A percentile compares a stretch with the other conserved stretches of the same genome.
Evolutionary conservation across 2,797 vertebrate genomes (phyloP).

Genomic region (Takifugu ocellatus): DNA sequence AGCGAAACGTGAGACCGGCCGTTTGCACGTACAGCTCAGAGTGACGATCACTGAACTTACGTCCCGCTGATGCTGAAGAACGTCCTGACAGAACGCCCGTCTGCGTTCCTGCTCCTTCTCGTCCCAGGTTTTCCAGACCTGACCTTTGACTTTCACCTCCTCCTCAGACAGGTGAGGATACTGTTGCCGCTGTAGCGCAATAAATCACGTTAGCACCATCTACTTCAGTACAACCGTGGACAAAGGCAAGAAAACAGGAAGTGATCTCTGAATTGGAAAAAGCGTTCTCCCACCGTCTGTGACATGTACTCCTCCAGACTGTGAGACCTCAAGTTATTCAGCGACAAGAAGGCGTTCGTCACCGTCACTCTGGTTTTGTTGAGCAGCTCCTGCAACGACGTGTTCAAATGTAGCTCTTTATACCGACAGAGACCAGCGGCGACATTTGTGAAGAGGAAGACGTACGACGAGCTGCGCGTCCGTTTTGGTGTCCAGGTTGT

Average conservation of each 20-base stretch:
- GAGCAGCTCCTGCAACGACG: slow-evolving; percentile 52
- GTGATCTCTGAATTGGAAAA: too few relatives aligned
- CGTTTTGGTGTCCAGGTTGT: slow-evolving; percentile 31
- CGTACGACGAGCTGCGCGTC: slow-evolving; percentile 67
- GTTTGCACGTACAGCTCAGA: neutral
- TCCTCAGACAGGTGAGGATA: slow-evolving; percentile 27
- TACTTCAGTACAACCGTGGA: neutral
- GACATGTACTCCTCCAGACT: slow-evolving; percentile 35
- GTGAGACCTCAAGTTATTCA: slow-evolving; percentile 32
- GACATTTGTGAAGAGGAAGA: neutral
- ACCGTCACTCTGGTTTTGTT: slow-evolving; percentile 47
- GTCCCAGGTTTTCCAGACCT: slow-evolving; percentile 35
- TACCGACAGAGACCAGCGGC: slow-evolving; percentile 1
- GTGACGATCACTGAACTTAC: neutral
- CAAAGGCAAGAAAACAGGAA: too few relatives aligned
- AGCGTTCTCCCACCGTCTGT: slow-evolving; percentile 50
- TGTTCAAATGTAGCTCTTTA: neutral
- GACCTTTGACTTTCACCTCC: slow-evolving; percentile 23
- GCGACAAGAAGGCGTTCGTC: slow-evolving; percentile 4
- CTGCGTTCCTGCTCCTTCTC: slow-evolving; percentile 34
- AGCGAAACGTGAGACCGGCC: neutral
- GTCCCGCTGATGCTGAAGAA: neutral
- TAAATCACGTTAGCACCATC: neutral
- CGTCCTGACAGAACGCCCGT: slow-evolving; percentile 34
- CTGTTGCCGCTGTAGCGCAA: slow-evolving; percentile 41